A percentile compares a stretch with the other conserved stretches of the same genome.
Evolutionary conservation across 2,888 invertebrate genomes (phyloP).

Genomic region (Clistopyga incitator): DNA sequence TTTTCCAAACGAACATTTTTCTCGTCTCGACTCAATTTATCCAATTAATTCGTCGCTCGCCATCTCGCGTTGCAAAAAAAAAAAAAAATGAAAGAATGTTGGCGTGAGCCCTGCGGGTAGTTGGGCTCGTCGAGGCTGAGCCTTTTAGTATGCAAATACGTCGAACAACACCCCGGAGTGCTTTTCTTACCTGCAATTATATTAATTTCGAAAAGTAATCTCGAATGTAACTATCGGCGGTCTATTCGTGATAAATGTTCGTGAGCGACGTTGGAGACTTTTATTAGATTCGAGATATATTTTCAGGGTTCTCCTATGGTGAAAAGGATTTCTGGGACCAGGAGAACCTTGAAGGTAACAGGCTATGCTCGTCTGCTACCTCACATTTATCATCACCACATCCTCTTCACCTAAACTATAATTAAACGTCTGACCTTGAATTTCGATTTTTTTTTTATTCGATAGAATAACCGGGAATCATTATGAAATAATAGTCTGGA

Average conservation of each 20-base stretch:
- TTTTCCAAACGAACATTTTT: slow-evolving; percentile 42
- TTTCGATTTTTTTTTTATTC: slow-evolving; percentile 9
- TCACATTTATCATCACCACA: background rate
- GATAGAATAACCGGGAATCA: slow-evolving; percentile 32
- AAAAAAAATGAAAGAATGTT: slow-evolving; percentile 35
- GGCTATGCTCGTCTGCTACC: slow-evolving; percentile 32
- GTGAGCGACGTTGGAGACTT: slow-evolving; percentile 15
- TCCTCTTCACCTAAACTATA: slow-evolving; percentile 45
- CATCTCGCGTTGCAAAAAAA: slow-evolving; percentile 68
- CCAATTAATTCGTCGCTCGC: slow-evolving; percentile 75
- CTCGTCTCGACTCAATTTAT: slow-evolving; percentile 72
- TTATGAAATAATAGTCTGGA: too few relatives aligned
- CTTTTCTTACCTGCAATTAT: slow-evolving; percentile 60
- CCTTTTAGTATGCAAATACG: slow-evolving; percentile 80
- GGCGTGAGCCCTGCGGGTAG: slow-evolving; percentile 51
- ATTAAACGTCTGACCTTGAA: slow-evolving; percentile 54
- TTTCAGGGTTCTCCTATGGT: background rate
- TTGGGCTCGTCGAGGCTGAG: slow-evolving; percentile 29
- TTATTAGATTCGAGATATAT: slow-evolving; percentile 26
- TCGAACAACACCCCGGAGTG: slow-evolving; percentile 53
- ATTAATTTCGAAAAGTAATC: slow-evolving; percentile 64
- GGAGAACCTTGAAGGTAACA: slow-evolving; percentile 6
- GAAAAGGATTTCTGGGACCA: background rate
- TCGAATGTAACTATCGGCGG: slow-evolving; percentile 34
- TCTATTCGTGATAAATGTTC: slow-evolving; percentile 31